Base-by-base conservation (phyloP, 2,113 vertebrate genomes). In the Prionailurus bengalensis region DNA sequence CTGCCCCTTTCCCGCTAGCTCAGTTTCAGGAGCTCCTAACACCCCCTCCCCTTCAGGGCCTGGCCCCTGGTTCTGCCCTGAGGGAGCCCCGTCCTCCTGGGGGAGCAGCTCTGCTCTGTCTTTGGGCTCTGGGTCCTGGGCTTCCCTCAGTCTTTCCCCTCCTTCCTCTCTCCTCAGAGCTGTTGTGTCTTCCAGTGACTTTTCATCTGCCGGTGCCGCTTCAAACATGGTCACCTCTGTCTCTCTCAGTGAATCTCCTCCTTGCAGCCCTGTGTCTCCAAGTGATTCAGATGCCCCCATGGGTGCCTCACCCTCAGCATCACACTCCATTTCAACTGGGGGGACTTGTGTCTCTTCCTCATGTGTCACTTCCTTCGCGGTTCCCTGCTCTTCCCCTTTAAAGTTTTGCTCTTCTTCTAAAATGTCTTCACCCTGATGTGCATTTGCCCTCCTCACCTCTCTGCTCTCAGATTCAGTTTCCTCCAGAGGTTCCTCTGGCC, bases 241-340 rank as follows among this genome's bases (percentile, higher is more conserved):
- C 27, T 71, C 83, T 70, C 9, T 31, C 4, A 16, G 82, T 5
- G 86, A 3, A 4, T 65, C 29, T 65, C 58, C 92, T 23, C 70
- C 65, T 33, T 27, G 93, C 3, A 4, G 39, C 33, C 27, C 63
- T 29, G 21, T 0, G 27, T 10, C 73, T 66, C 45, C 68, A 4
- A 15, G 29, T 68, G 17, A 29, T 5, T 79, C 79, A 9, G n/a
- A 25, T 0, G 66, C 16, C n/a, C 33, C 1, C 1, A 0, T 1
- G 2, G 17, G 29, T 10, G 51, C 53, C 63, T 25, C 45, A 0
- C 15, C 39, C n/a, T 53, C 23, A 3, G 39, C 33, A 71, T n/a
- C 73, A 17, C 12, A 36, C 12, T 58, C n/a, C 0, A 0, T 53
- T 42, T 80, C 82, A 2, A 19, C 12, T 0, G 0, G 7, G 15